These are phyloP conservation scores for Otus scops DNA, from an alignment of 2,797 vertebrate genomes.

Conservation along the genomic window DNA sequence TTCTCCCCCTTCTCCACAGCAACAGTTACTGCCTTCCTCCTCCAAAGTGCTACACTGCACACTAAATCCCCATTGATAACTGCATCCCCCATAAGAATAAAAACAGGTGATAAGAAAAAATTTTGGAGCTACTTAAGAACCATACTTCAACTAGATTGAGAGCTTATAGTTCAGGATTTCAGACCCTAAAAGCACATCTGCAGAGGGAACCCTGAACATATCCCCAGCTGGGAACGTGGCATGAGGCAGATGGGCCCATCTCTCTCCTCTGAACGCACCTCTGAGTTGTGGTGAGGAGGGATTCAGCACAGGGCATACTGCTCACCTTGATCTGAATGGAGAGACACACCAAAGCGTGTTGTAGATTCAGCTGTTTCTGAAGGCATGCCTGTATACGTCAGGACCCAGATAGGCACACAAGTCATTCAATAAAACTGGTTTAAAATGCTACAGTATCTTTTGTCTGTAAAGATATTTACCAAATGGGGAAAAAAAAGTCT, in stretches of 20 bases:
- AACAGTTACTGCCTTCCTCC: background rate
- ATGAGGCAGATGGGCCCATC: rapidly evolving
- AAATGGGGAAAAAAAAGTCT: background rate
- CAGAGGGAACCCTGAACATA: background rate
- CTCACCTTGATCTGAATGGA: background rate
- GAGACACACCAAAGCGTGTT: rapidly evolving
- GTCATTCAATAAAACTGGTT: background rate
- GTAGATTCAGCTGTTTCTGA: background rate
- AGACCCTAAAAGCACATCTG: background rate
- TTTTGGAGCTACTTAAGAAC: background rate
- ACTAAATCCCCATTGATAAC: background rate
- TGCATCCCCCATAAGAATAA: background rate
- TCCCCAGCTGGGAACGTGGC: background rate
- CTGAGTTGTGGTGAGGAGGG: rapidly evolving
- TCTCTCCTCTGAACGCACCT: background rate
- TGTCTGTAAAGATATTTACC: background rate
- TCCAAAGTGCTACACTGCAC: background rate
- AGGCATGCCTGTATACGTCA: background rate
- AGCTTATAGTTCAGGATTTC: background rate
- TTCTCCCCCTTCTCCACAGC: background rate
- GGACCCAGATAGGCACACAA: background rate
- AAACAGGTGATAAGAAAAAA: background rate
- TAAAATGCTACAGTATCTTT: background rate
- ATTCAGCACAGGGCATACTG: background rate
- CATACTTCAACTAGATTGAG: background rate